Evolutionary conservation across 2,113 vertebrate genomes (phyloP), one percentile per base, ranked within the genome.

Genomic region (Acanthisitta chloris): DNA sequence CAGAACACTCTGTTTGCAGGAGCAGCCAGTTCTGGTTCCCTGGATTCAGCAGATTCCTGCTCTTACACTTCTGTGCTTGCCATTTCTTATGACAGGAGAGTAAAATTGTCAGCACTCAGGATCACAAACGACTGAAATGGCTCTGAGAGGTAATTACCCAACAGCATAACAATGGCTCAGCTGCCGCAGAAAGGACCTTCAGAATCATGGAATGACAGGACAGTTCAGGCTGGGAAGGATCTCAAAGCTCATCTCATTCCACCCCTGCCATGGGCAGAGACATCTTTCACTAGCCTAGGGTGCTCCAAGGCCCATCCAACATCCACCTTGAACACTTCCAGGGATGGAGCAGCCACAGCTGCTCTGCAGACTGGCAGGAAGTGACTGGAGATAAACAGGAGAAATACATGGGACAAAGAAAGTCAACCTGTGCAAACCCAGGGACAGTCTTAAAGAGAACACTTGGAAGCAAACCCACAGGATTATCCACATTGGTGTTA

Each of bases 341-440:
- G 73, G 29, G 38, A 4, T 2, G 46, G 38, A 33, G 28, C 73
- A 87, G 81, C 49, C 70, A 6, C n/a, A 9, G 46, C 38, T 10
- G 0, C 38, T 18, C 33, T 61, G 64, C 62, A 24, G 45, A 4
- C 1, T 51, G 95, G 86, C 86, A 85, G 71, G 86, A 95, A 91
- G 74, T 6, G 66, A 86, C 67, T 1, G 12, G 57, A 95, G 82
- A 88, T 34, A 84, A 96, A 4, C 89, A 70, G 76, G 65, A 92
- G 90, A 93, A 96, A 86, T 77, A 95, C 34, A 70, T 87, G 93
- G 96, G 95, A 80, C 81, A 51, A 94, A 95, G 91, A 87, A 93
- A 97, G 92, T 95, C 97, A 97, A 62, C 76, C 84, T 58, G 9
- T 38, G 29, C 92, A 11, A 31, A 92, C 64, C 48, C n/a, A 9